Evolutionary conservation across 1,140 invertebrate genomes (phyloP).

Genomic region (Drosophila cardini): DNA sequence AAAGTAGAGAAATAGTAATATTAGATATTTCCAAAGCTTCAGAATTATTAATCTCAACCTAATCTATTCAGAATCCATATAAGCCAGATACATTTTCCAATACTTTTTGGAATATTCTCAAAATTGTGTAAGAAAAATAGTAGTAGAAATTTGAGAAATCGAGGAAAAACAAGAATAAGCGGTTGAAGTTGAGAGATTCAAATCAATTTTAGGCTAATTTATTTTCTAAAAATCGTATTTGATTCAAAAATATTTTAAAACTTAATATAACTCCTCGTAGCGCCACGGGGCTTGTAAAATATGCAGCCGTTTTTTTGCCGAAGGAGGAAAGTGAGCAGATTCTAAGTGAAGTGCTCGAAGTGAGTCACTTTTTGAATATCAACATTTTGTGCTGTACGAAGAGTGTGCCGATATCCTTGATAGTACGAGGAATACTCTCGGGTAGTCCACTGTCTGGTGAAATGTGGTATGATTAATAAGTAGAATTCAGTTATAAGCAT

Average conservation of each 20-base stretch:
- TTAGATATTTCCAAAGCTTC: no score
- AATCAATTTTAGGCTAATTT: not conserved
- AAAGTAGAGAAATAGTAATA: no score
- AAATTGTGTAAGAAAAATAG: no score
- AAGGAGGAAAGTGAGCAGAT: conserved; percentile 25
- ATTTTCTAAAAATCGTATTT: not conserved
- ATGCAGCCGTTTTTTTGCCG: conserved; percentile 2
- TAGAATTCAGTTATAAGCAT: no score
- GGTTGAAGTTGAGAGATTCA: no score
- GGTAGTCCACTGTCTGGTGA: conserved; percentile 19
- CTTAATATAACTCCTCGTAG: not conserved
- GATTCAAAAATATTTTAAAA: not conserved
- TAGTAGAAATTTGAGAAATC: no score
- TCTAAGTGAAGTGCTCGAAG: conserved; percentile 25
- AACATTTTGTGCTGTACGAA: conserved; percentile 11
- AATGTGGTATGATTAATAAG: conserved; percentile 16
- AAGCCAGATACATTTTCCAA: no score
- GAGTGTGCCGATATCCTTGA: conserved; percentile 20
- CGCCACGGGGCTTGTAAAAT: conserved; percentile 27
- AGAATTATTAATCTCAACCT: no score
- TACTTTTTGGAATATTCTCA: no score
- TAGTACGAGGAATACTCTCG: conserved; percentile 29
- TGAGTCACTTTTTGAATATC: conserved; percentile 18
- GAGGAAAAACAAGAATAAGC: no score
- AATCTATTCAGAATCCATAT: no score